These are phyloP conservation scores for Pectinophora gossypiella DNA, from an alignment of 1,140 invertebrate species.

Conservation along the genomic window DNA sequence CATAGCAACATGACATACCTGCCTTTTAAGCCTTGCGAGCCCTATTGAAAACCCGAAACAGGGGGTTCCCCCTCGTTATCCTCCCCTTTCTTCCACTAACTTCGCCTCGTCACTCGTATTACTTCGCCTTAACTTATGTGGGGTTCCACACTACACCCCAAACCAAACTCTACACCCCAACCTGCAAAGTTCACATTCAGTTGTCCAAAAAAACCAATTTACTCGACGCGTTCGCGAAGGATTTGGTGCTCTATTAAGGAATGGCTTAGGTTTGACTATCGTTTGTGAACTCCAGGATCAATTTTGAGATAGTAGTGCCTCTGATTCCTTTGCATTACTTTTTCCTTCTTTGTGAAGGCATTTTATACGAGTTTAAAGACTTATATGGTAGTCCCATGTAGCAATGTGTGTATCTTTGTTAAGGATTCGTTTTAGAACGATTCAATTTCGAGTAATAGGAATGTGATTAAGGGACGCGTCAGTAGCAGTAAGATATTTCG, in stretches of 20 bases:
- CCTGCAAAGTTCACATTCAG: constrained; percentile 22
- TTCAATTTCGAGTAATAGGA: too few relatives aligned
- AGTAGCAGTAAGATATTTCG: too few relatives aligned
- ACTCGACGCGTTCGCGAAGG: constrained; percentile 17
- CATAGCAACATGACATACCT: constrained; percentile 43
- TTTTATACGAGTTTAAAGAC: constrained; percentile 69
- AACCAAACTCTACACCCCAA: constrained; percentile 16
- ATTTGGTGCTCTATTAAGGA: constrained; percentile 31
- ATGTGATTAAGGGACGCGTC: too few relatives aligned
- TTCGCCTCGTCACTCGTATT: constrained; percentile 73
- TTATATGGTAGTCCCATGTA: constrained; percentile 45
- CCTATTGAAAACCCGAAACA: constrained; percentile 73
- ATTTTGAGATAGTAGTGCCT: constrained; percentile 72
- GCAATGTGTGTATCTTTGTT: not conserved
- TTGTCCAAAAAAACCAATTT: constrained; percentile 61
- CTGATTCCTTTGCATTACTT: constrained; percentile 74
- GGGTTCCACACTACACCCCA: constrained; percentile 25
- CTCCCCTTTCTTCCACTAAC: constrained; percentile 70
- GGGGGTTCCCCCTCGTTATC: constrained; percentile 59
- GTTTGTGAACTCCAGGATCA: constrained; percentile 39
- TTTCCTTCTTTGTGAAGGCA: constrained; percentile 70
- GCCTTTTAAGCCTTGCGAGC: constrained; percentile 57
- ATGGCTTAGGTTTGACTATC: constrained; percentile 16
- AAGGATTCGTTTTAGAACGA: not conserved
- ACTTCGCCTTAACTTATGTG: constrained; percentile 72